Evolutionary conservation across 1,140 invertebrate genomes (phyloP).

Genomic region (Cecropterus lyciades): DNA sequence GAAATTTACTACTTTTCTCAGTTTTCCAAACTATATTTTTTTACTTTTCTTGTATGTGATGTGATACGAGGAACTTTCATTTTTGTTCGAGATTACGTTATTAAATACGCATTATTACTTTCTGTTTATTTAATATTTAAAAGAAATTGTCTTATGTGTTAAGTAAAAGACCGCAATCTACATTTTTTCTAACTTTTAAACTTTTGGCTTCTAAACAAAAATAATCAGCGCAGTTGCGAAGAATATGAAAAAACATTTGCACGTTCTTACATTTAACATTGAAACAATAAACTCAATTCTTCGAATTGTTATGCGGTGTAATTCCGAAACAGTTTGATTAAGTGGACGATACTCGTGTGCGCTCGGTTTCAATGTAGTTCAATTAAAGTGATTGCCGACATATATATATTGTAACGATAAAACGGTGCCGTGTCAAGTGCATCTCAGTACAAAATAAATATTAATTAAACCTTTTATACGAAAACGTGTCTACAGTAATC

Average conservation of each 20-base stretch:
- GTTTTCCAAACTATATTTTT: too few relatives aligned
- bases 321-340: neutral
- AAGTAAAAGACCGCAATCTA: too few relatives aligned
- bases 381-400: conserved; percentile 16
- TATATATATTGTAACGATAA: conserved; percentile 2
- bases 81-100: too few relatives aligned
- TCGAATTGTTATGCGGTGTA: neutral
- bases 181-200: too few relatives aligned
- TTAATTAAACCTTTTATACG: neutral
- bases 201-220: too few relatives aligned
- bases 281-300: conserved; percentile 1
- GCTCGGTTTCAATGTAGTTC: neutral
- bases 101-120: too few relatives aligned
- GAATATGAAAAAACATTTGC: neutral
- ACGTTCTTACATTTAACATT: neutral
- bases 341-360: neutral
- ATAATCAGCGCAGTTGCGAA: neutral
- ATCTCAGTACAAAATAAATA: neutral
- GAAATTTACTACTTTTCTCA: too few relatives aligned
- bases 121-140: too few relatives aligned
- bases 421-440: neutral
- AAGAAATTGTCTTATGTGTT: too few relatives aligned
- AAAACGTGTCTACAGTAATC: neutral
- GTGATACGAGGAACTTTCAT: too few relatives aligned
- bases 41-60: too few relatives aligned